These are phyloP conservation scores for Lasiurus cinereus DNA, from an alignment of 2,113 vertebrate genomes.

Conservation along the genomic window DNA sequence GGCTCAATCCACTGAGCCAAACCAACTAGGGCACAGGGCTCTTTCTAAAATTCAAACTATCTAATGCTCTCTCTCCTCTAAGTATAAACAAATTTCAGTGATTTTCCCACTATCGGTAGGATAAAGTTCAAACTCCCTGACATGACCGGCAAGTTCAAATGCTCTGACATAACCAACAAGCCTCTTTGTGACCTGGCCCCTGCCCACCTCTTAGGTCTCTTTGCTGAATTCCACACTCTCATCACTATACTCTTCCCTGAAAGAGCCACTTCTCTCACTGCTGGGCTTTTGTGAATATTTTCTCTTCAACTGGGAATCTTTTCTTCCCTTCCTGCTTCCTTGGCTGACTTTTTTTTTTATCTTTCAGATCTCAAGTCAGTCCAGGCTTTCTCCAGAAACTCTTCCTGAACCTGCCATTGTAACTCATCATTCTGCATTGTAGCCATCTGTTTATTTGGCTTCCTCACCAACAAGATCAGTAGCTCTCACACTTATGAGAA, in stretches of 20 bases:
- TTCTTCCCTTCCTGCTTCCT: background rate
- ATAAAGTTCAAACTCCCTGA: background rate
- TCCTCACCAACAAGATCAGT: background rate
- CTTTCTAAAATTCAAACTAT: slow-evolving; percentile 40
- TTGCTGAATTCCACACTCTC: background rate
- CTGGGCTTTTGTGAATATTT: background rate
- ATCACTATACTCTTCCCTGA: background rate
- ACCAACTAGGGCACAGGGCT: background rate
- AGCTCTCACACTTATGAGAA: background rate
- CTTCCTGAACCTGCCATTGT: background rate
- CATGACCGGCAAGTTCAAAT: background rate
- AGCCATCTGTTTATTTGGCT: background rate
- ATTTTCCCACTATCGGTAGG: slow-evolving; percentile 18
- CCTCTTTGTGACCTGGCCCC: background rate
- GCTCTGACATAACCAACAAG: background rate
- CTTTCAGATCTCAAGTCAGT: background rate
- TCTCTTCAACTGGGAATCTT: background rate
- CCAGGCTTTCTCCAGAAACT: slow-evolving; percentile 29
- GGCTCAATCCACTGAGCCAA: no score
- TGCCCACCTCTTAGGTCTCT: background rate
- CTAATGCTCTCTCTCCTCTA: background rate
- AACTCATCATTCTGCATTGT: background rate
- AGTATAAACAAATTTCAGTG: background rate
- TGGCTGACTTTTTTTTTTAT: slow-evolving; percentile 2
- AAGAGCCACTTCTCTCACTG: background rate